Evolutionary conservation across 2,113 vertebrate genomes (phyloP), one percentile per base, ranked within the genome.

Genomic region (Amazona vittata): DNA sequence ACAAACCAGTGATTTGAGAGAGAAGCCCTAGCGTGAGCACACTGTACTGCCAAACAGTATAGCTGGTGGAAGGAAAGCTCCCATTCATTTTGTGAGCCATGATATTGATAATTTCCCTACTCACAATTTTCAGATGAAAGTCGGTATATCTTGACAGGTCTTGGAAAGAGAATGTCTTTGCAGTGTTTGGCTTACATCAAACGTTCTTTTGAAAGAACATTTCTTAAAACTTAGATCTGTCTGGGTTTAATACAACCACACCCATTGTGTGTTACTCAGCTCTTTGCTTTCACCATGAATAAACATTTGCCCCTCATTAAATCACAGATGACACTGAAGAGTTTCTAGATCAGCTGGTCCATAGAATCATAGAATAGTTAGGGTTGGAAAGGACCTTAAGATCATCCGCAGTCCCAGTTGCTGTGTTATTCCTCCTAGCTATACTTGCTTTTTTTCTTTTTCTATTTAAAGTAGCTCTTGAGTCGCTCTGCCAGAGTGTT

Each of bases 311-410:
- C 71, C 76, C 92, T 91, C 50, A 39, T 87, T 89, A 90, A 91
- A 95, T 94, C 95, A 83, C 78, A 53, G 83, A 57, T 94, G 93
- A 77, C 89, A 71, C 24, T 77, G 57, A 76, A 62, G 89, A 83
- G n/a, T 88, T 91, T 84, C 95, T 94, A 60, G 80, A 84, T 89
- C 52, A 82, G 74, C 70, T 94, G 20, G 60, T 63, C 91, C 77
- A 37, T 37, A 37, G 37, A 37, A 37, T 37, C 37, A 37, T 37
- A 37, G 37, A 37, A 37, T 37, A 37, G 37, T 37, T 37, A 37
- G 37, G 37, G 37, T 37, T 37, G 37, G 37, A 37, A 37, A 37
- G 37, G 37, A 37, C 37, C 37, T 37, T 37, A 37, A 37, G 37
- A 37, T 37, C 37, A 55, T 67, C 78, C 1, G 0, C 71, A 60